Percentiles rank a stretch among this genome's conserved stretches.
phyloP scores from a whole-genome alignment of 2,888 invertebrate genomes.

The Cinara cedri region DNA sequence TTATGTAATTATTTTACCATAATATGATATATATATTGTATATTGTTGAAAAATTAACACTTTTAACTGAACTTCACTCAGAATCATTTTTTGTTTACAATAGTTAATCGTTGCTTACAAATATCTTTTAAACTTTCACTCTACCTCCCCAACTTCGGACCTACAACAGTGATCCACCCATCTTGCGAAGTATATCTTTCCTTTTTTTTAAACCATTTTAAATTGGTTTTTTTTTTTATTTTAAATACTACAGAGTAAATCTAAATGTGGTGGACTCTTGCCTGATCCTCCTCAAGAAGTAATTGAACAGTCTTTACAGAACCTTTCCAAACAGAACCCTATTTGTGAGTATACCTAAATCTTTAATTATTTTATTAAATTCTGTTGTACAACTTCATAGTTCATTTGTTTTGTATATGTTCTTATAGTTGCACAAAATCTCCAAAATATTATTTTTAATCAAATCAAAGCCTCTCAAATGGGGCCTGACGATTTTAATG shows the following conservation, averaged over 20 bases:
- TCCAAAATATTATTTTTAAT: constrained; percentile 64
- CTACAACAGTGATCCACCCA: too few relatives aligned
- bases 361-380: not conserved
- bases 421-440: constrained; percentile 63
- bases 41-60: too few relatives aligned
- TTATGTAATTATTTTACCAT: too few relatives aligned
- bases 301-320: constrained; percentile 64
- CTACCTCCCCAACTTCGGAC: too few relatives aligned
- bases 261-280: constrained; percentile 62
- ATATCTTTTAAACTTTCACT: too few relatives aligned
- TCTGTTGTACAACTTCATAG: constrained; percentile 1
- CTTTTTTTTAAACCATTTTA: not conserved
- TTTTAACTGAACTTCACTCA: too few relatives aligned
- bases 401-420: constrained; percentile 24
- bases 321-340: constrained; percentile 65
- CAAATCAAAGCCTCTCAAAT: constrained; percentile 63
- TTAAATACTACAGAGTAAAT: constrained; percentile 49
- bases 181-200: too few relatives aligned
- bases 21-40: too few relatives aligned
- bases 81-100: too few relatives aligned
- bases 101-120: too few relatives aligned
- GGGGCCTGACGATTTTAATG: constrained; percentile 46
- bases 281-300: constrained; percentile 64
- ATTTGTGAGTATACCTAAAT: constrained; percentile 62
- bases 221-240: not conserved